A percentile compares a stretch with the other conserved stretches of the same genome.
These are phyloP conservation scores for Cryptocephalus moraei DNA, from an alignment of 2,888 invertebrate genomes.

Conservation along the genomic window DNA sequence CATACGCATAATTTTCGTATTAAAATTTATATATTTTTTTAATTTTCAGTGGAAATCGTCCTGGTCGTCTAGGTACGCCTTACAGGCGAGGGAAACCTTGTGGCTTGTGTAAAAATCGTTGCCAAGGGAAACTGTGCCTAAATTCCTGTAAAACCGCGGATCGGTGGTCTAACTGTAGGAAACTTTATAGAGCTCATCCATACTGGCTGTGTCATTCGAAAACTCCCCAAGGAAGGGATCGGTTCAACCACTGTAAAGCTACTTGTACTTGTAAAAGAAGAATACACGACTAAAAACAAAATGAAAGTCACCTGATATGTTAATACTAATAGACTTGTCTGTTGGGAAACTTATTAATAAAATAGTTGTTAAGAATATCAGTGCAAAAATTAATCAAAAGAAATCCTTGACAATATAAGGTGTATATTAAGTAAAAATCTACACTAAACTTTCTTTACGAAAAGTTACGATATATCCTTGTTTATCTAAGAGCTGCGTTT, in stretches of 20 bases:
- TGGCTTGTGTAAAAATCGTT: constrained; percentile 52
- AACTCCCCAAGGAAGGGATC: constrained; percentile 44
- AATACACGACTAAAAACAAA: constrained; percentile 35
- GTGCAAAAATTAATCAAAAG: too few species aligned
- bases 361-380: too few species aligned
- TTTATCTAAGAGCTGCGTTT: too few species aligned
- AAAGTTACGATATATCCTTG: too few species aligned
- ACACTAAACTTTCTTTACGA: too few species aligned
- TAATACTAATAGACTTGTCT: not conserved
- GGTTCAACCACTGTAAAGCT: constrained; percentile 53
- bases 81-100: constrained; percentile 59
- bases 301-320: not conserved
- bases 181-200: constrained; percentile 48
- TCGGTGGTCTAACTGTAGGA: constrained; percentile 61
- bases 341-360: too few species aligned
- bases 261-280: constrained; percentile 59
- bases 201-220: constrained; percentile 49
- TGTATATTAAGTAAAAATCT: too few species aligned
- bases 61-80: constrained; percentile 51
- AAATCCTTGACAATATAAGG: too few species aligned
- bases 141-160: constrained; percentile 61
- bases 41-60: constrained; percentile 57
- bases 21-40: not conserved
- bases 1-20: not conserved
- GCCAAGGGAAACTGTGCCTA: constrained; percentile 58